Percentiles rank a stretch among this genome's conserved stretches.
Conservation (phyloP, 37 sponge, comb jelly and placozoan species). For the Cliona cf. orientalis region DNA sequence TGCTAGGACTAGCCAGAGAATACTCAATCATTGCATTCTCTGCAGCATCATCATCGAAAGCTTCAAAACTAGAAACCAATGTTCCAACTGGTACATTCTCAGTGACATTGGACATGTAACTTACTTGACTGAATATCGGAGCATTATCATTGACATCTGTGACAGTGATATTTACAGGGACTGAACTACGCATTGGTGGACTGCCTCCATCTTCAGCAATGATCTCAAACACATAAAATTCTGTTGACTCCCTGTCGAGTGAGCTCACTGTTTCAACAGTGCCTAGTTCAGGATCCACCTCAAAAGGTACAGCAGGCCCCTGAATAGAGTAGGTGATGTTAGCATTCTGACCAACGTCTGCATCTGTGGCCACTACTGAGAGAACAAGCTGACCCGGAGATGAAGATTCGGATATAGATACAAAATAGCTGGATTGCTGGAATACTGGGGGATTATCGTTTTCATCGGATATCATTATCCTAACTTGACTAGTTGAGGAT, state of each 20-base stretch:
- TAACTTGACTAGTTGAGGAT: constrained; percentile 30
- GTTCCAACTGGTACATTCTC: constrained; percentile 42
- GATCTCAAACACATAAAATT: constrained; percentile 20
- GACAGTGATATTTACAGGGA: constrained; percentile 33
- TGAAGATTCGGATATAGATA: constrained; percentile 32
- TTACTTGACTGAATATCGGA: constrained; percentile 49
- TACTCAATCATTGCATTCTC: constrained; percentile 16
- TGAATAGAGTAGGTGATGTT: constrained; percentile 31
- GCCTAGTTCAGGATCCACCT: constrained; percentile 27
- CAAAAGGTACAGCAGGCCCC: constrained; percentile 16
- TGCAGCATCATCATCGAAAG: constrained; percentile 59
- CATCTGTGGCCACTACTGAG: constrained; percentile 57
- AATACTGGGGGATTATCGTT: constrained; percentile 74
- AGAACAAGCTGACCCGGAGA: constrained; percentile 25
- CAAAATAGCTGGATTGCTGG: constrained; percentile 14
- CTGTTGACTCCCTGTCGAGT: constrained; percentile 39
- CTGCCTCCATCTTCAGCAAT: constrained; percentile 51
- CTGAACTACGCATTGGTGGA: constrained; percentile 19
- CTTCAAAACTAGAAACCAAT: constrained; percentile 37
- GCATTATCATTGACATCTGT: constrained; percentile 57
- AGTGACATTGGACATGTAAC: constrained; percentile 26
- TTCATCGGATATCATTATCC: constrained; percentile 44
- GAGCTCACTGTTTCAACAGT: constrained; percentile 3
- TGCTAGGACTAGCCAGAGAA: not conserved
- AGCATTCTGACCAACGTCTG: constrained; percentile 55